Evolutionary conservation across 1,140 invertebrate genomes (phyloP).

Genomic region (Holotrichia oblita): DNA sequence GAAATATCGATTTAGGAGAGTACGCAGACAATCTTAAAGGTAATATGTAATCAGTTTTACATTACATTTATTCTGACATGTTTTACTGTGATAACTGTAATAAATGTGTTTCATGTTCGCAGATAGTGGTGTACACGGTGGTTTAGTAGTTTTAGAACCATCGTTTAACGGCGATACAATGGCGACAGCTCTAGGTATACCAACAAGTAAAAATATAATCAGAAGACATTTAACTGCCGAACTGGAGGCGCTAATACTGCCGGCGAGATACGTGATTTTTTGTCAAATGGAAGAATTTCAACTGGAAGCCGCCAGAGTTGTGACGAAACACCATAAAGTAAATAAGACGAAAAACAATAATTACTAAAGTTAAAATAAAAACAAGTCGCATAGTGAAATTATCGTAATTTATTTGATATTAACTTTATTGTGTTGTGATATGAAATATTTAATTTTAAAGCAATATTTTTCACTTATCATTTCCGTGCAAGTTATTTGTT

Average conservation of each 20-base stretch:
- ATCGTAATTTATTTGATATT: conserved; percentile 19
- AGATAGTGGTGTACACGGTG: conserved; percentile 94
- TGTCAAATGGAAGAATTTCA: conserved; percentile 81
- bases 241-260: conserved; percentile 87
- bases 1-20: conserved; percentile 91
- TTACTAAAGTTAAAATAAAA: conserved; percentile 31
- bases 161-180: conserved; percentile 94
- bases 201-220: conserved; percentile 92
- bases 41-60: conserved; percentile 59
- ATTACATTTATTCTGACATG: neutral
- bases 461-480: conserved; percentile 29
- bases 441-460: conserved; percentile 30
- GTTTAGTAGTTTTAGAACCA: conserved; percentile 89
- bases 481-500: conserved; percentile 34
- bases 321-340: conserved; percentile 55
- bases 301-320: conserved; percentile 67
- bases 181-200: conserved; percentile 91
- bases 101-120: conserved; percentile 47
- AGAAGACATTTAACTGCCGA: conserved; percentile 89
- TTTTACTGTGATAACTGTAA: neutral
- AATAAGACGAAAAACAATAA: conserved; percentile 47
- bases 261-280: conserved; percentile 88
- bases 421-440: conserved; percentile 25
- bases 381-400: conserved; percentile 19
- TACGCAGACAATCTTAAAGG: conserved; percentile 95